These are phyloP conservation scores for Eulemur rufifrons DNA, from an alignment of 2,113 vertebrate genomes.

Conservation along the genomic window DNA sequence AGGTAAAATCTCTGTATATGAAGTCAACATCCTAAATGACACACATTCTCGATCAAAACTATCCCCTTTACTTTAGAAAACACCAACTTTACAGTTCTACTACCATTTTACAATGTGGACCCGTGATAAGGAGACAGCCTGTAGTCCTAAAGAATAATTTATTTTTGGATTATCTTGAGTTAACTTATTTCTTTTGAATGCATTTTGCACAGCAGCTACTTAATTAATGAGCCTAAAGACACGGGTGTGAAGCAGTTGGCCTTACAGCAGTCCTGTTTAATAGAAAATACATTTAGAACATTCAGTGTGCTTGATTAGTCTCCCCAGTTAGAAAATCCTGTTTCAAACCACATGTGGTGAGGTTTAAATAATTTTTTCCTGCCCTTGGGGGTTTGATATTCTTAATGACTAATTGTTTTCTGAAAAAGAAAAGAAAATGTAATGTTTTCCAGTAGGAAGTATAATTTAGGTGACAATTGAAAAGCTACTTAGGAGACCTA, in stretches of 20 bases:
- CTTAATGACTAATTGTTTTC: slow-evolving; percentile 76
- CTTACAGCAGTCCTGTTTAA: slow-evolving; percentile 58
- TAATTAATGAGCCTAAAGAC: slow-evolving; percentile 73
- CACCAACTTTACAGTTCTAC: background rate
- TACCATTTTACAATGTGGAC: background rate
- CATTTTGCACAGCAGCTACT: slow-evolving; percentile 57
- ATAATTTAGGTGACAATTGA: slow-evolving; percentile 51
- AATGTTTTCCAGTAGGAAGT: slow-evolving; percentile 54
- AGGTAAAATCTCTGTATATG: background rate
- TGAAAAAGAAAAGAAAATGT: slow-evolving; percentile 65
- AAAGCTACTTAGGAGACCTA: slow-evolving; percentile 59
- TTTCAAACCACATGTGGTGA: slow-evolving; percentile 69
- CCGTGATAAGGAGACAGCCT: background rate
- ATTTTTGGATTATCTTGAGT: slow-evolving; percentile 51
- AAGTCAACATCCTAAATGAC: background rate
- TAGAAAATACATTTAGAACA: slow-evolving; percentile 68
- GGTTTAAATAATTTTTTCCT: slow-evolving; percentile 69
- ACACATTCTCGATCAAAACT: background rate
- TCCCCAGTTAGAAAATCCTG: slow-evolving; percentile 62
- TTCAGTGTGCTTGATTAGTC: slow-evolving; percentile 72
- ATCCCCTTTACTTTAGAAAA: background rate
- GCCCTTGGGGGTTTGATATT: slow-evolving; percentile 65
- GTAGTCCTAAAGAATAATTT: background rate
- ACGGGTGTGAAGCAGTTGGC: slow-evolving; percentile 11
- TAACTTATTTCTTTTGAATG: slow-evolving; percentile 55